phyloP scores from a whole-genome alignment of 37 sponge, comb jelly and placozoan genomes.

The Tethya wilhelma region DNA sequence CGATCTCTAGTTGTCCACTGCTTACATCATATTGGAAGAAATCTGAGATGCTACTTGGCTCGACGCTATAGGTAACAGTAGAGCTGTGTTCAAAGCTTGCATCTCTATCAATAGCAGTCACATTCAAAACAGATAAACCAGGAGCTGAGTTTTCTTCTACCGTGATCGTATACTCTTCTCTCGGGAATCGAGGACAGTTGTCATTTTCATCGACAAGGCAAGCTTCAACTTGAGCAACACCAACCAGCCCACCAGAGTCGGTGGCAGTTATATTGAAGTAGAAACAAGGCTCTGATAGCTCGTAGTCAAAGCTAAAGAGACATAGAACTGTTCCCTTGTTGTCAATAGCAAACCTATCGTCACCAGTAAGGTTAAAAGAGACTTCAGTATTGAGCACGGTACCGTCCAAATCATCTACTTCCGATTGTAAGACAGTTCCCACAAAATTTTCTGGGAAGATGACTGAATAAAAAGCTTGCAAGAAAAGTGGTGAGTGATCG shows the following conservation, averaged over 20 bases:
- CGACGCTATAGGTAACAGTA: slow-evolving; percentile 18
- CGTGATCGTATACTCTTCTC: background rate
- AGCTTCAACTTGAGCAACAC: slow-evolving; percentile 30
- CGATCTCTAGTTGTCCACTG: slow-evolving; percentile 12
- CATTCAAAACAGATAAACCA: slow-evolving; percentile 1
- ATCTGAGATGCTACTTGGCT: background rate
- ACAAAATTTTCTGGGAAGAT: slow-evolving; percentile 42
- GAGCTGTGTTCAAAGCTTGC: slow-evolving; percentile 8
- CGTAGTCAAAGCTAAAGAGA: slow-evolving; percentile 42
- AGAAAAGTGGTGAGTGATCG: slow-evolving; percentile 54
- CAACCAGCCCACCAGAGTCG: slow-evolving; percentile 26
- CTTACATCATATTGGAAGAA: slow-evolving; percentile 12
- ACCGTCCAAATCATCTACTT: slow-evolving; percentile 46
- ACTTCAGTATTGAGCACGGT: slow-evolving; percentile 34
- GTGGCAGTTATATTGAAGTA: slow-evolving; percentile 38
- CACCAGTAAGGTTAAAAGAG: slow-evolving; percentile 22
- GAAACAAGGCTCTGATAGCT: slow-evolving; percentile 24
- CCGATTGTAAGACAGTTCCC: slow-evolving; percentile 6
- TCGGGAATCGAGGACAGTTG: slow-evolving; percentile 50
- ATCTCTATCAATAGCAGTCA: slow-evolving; percentile 56
- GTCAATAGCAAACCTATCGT: slow-evolving; percentile 16
- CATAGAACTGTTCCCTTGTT: slow-evolving; percentile 35
- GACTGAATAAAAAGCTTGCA: background rate
- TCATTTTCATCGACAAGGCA: slow-evolving; percentile 55
- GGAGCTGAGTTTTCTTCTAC: slow-evolving; percentile 32